Conservation (phyloP, 2,888 invertebrate species). For the Actias luna region DNA sequence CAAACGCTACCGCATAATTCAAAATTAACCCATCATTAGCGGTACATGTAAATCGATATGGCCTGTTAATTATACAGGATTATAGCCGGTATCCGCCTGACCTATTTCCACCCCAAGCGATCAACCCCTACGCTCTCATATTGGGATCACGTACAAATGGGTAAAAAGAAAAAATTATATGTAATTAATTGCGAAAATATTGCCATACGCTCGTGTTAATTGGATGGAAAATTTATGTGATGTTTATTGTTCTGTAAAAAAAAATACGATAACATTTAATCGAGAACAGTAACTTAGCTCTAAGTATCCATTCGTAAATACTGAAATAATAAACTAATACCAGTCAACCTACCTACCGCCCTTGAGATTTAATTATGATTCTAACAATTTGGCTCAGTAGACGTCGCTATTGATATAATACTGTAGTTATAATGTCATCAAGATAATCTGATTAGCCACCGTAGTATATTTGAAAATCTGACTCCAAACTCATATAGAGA, state of each 20-base stretch:
- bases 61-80: constrained; percentile 77
- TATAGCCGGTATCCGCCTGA: constrained; percentile 66
- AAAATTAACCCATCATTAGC: constrained; percentile 73
- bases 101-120: constrained; percentile 69
- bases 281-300: no score
- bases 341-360: no score
- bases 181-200: constrained; percentile 73
- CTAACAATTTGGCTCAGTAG: no score
- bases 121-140: constrained; percentile 38
- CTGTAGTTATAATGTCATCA: no score
- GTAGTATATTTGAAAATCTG: no score
- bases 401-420: no score
- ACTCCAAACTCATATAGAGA: no score
- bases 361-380: no score
- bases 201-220: constrained; percentile 50
- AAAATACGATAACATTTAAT: no score
- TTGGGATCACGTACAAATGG: constrained; percentile 51
- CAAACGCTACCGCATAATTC: not conserved
- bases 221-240: constrained; percentile 36
- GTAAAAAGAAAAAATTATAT: constrained; percentile 70
- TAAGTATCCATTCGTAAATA: no score
- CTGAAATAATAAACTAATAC: no score
- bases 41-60: constrained; percentile 59
- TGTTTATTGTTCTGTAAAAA: not conserved
- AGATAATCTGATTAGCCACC: no score